Base-by-base conservation (phyloP, 2,113 vertebrate genomes). In the Rattus rattus region DNA sequence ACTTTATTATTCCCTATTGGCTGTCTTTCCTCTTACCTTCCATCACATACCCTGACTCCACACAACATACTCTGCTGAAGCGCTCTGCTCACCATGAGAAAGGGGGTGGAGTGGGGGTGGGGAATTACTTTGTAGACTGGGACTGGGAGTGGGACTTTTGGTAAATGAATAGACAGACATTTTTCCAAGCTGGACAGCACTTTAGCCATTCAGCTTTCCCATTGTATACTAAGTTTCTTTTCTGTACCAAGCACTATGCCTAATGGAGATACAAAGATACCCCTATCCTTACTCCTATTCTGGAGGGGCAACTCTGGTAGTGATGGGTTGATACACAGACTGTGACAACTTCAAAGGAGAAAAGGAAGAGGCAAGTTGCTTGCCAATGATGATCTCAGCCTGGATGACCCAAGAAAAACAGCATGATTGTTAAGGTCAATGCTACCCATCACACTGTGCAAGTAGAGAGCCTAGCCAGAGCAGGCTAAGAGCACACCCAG, bases 1-100 rank as follows among this genome's bases (percentile, higher is more conserved):
- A 79, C 95, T 96, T 95, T 94, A 89, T 85, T 73, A 92, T 91
- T 92, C 94, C 95, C 91, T 4, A 11, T 9, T 22, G 73, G 39
- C 47, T 5, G 8, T 47, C 65, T 69, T 85, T 92, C 73, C 81
- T 69, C 28, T 91, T 91, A 39, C 39, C 33, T 54, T 92, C 56
- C 30, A 33, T 16, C 24, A 33, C 56, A 61, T 2, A 3, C 13
- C 2, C 14, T 22, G 17, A 47, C 65, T 12, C 56, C 33, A 30
- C 59, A 30, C 43, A 36, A 65, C 73, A 75, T 22, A 9, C 72
- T 96, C 90, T 70, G 61, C 87, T 49, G 39, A 90, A 86, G 67
- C 33, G 28, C 72, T 88, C 56, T 72, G 14, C 69, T 95, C 63
- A 86, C 39, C 33, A 24, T 70, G 67, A 76, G 72, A 81, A 91